Evolutionary conservation across 2,888 invertebrate species (phyloP).

Genomic region (Drosophila formosana): DNA sequence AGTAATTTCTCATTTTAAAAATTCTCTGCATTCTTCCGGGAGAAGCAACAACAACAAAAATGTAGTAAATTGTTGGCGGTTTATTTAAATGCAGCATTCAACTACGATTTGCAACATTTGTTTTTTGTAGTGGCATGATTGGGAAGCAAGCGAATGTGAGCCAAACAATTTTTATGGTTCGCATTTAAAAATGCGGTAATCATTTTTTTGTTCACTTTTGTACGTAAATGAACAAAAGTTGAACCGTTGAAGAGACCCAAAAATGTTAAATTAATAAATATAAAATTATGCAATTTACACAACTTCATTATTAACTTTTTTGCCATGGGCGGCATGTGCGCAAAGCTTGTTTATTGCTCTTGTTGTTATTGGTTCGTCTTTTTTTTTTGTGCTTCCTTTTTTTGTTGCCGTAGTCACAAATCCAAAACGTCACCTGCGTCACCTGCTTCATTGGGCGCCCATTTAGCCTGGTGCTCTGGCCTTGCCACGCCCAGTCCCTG

Average conservation of each 20-base stretch:
- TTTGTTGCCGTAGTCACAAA: slow-evolving; percentile 56
- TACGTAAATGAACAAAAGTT: slow-evolving; percentile 40
- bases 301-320: slow-evolving; percentile 75
- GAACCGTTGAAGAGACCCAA: slow-evolving; percentile 20
- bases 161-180: slow-evolving; percentile 35
- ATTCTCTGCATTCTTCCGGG: slow-evolving; percentile 7
- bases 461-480: slow-evolving; percentile 8
- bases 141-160: neutral
- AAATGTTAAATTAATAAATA: slow-evolving; percentile 66
- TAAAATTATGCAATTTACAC: slow-evolving; percentile 68
- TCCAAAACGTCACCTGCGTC: slow-evolving; percentile 75
- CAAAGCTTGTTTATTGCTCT: slow-evolving; percentile 49
- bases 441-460: slow-evolving; percentile 48
- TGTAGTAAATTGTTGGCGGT: slow-evolving; percentile 34
- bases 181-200: slow-evolving; percentile 50
- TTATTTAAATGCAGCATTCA: slow-evolving; percentile 40
- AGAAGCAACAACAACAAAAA: slow-evolving; percentile 9
- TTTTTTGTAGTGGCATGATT: neutral
- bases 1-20: slow-evolving; percentile 34
- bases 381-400: slow-evolving; percentile 13
- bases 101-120: neutral
- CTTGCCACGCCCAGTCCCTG: slow-evolving; percentile 30
- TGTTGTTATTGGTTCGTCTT: slow-evolving; percentile 33
- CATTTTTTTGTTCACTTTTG: slow-evolving; percentile 17
- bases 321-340: slow-evolving; percentile 58